Conservation (phyloP, 2,888 invertebrate species). For the Caprella mutica region DNA sequence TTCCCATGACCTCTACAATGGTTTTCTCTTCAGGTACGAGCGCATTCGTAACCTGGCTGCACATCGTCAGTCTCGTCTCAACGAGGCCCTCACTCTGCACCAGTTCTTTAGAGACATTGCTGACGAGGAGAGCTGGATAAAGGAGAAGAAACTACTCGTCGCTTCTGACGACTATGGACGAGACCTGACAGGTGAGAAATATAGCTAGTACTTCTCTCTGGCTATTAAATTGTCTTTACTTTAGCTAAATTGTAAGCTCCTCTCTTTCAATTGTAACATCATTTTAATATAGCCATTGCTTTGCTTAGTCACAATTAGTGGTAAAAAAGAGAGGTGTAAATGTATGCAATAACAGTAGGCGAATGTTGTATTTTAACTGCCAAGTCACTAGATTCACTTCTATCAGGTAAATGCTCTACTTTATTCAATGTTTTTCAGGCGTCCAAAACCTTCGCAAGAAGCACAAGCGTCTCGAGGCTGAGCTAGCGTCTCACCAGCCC, state of each 20-base stretch:
- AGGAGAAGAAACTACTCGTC: constrained; percentile 93
- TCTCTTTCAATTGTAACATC: too few relatives aligned
- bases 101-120: constrained; percentile 99
- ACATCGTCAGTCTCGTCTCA: constrained; percentile 77
- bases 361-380: too few relatives aligned
- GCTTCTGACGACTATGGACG: constrained; percentile 97
- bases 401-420: too few relatives aligned
- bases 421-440: too few relatives aligned
- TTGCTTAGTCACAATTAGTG: too few relatives aligned
- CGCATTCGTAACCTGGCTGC: constrained; percentile 83
- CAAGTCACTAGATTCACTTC: too few relatives aligned
- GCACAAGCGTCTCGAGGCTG: constrained; percentile 96
- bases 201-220: not conserved
- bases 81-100: constrained; percentile 94
- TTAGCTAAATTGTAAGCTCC: not conserved
- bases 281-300: too few relatives aligned
- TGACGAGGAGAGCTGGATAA: constrained; percentile 99
- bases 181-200: constrained; percentile 87
- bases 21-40: too few relatives aligned
- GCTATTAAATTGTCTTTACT: not conserved
- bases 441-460: constrained; percentile 98
- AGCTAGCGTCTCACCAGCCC: constrained; percentile 93
- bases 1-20: too few relatives aligned
- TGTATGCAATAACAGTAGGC: too few relatives aligned
- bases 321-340: too few relatives aligned